Evolutionary conservation across 2,113 vertebrate genomes (phyloP), one percentile per base, ranked within the genome.

Genomic region (Rissa tridactyla): DNA sequence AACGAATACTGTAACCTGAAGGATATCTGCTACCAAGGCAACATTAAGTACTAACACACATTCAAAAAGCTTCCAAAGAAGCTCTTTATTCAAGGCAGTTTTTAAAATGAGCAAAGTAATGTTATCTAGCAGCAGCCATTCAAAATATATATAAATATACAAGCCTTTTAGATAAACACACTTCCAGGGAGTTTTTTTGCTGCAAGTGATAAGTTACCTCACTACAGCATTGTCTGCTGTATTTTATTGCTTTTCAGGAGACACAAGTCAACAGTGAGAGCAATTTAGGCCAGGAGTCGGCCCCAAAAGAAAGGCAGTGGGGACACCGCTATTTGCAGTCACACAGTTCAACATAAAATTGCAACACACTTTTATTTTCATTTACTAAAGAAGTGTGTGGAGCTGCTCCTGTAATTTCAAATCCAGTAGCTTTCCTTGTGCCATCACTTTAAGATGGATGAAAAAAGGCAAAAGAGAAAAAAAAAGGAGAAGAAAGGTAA

Each of bases 21-120:
- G 95, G 96, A 61, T 97, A 97, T 96, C 96, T 97, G 94, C 93
- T 90, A 93, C 89, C 83, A 92, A 96, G 97, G 96, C 96, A 97
- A 95, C 97, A 46, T 92, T 22, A 79, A 96, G 94, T 75, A 85
- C 88, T 70, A 97, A 93, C 29, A 82, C 96, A 83, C 79, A 78
- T 90, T 96, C 69, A 62, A 97, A 96, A 92, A 92, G 72, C 94
- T 95, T 93, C 97, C 94, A 97, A 97, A 97, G 97, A 82, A 96
- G 82, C 58, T 91, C 95, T 98, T 96, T 96, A 97, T 97, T 97
- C 91, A 27, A 93, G 95, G 88, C 86, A 85, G 95, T 61, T 97
- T 97, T 96, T 92, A 75, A 97, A 82, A 92, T 58, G 69, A 96
- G 93, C 86, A 93, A 72, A 96, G 90, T 93, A 94, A 70, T 5